Evolutionary conservation across 2,888 invertebrate species (phyloP).

Genomic region (Clitarchus hookeri): DNA sequence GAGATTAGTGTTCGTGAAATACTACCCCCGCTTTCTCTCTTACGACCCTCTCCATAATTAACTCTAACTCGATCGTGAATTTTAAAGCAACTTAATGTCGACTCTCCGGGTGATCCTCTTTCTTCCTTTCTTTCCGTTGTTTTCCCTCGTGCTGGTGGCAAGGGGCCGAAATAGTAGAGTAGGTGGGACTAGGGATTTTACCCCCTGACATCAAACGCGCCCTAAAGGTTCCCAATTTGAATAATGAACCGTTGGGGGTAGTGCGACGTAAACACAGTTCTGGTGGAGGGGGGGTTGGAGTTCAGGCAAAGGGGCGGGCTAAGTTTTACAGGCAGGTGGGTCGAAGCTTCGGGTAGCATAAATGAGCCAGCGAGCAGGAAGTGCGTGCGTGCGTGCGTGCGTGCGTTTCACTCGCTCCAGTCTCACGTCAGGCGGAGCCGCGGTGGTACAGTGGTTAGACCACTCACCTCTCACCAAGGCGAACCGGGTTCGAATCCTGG

Average conservation of each 20-base stretch:
- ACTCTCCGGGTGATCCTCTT: not conserved
- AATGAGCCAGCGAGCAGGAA: not conserved
- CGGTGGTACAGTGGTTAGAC: no score
- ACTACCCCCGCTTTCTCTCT: not conserved
- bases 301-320: not conserved
- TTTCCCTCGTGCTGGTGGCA: not conserved
- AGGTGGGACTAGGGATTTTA: not conserved
- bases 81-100: conserved; percentile 6
- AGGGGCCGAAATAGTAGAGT: not conserved
- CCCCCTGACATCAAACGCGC: not conserved
- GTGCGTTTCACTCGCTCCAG: no score
- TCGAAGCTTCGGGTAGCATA: not conserved
- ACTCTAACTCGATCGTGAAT: conserved; percentile 14
- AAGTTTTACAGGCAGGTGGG: not conserved
- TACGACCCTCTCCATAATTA: not conserved
- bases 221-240: conserved; percentile 1
- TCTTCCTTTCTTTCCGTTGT: not conserved
- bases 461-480: no score
- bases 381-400: no score
- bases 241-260: not conserved
- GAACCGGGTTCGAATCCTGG: no score
- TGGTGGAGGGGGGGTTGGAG: not conserved
- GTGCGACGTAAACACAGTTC: not conserved
- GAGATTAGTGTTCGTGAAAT: conserved; percentile 14
- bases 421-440: no score